Evolutionary conservation across 2,797 vertebrate species (phyloP).

Genomic region (Tachyglossus aculeatus): DNA sequence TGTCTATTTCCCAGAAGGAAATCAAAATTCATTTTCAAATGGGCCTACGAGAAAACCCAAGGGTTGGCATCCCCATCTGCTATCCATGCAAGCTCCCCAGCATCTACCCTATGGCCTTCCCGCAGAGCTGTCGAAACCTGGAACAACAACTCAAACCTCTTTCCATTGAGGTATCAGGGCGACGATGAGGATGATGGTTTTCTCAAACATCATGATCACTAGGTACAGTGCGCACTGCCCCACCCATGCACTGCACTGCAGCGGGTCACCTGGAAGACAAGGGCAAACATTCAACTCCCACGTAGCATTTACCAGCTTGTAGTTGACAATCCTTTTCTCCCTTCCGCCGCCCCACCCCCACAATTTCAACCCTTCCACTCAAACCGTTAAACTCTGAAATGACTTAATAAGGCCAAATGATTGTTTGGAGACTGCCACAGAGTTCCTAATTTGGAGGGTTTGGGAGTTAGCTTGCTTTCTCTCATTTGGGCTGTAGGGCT

Average conservation of each 20-base stretch:
- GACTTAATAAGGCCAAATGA: not conserved
- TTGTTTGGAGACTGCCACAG: not conserved
- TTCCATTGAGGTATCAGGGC: slow-evolving; percentile 97
- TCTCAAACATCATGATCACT: slow-evolving; percentile 97
- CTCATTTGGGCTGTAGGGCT: not conserved
- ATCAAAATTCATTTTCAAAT: too few relatives aligned
- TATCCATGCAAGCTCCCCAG: too few relatives aligned
- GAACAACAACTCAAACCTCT: slow-evolving; percentile 79
- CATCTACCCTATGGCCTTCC: not conserved
- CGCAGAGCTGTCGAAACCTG: not conserved
- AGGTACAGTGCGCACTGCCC: slow-evolving; percentile 97
- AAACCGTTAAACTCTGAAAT: not conserved
- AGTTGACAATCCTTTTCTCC: not conserved
- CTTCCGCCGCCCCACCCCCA: not conserved
- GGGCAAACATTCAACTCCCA: not conserved
- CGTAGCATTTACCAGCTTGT: fast-evolving
- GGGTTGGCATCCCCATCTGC: too few relatives aligned
- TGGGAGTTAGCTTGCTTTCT: not conserved
- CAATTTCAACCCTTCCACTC: not conserved
- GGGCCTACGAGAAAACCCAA: too few relatives aligned
- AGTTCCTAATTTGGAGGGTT: slow-evolving; percentile 41
- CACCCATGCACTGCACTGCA: slow-evolving; percentile 92
- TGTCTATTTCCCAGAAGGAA: too few relatives aligned
- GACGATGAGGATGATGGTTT: slow-evolving; percentile 93
- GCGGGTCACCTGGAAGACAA: slow-evolving; percentile 85